phyloP scores from a whole-genome alignment of 1,140 invertebrate genomes.

The Cryptotermes secundus region DNA sequence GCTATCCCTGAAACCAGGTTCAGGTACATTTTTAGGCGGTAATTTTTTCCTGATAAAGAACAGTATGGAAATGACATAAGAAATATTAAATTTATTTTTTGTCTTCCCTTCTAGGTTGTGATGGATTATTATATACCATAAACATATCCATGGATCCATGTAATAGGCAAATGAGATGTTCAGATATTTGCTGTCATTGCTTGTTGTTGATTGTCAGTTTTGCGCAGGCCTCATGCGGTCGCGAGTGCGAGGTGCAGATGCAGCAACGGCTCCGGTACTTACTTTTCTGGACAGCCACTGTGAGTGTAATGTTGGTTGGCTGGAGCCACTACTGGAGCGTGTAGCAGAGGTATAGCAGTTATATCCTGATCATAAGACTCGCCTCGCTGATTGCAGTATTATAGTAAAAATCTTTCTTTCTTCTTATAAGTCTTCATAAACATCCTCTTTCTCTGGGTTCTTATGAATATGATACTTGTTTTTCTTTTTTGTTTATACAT shows the following conservation, averaged over 20 bases:
- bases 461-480: too few relatives aligned
- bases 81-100: too few relatives aligned
- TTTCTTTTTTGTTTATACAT: too few relatives aligned
- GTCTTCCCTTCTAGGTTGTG: too few relatives aligned
- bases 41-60: too few relatives aligned
- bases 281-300: slow-evolving; percentile 98
- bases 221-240: slow-evolving; percentile 74
- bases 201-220: background rate
- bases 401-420: background rate
- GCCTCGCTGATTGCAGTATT: background rate
- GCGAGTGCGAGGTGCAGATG: slow-evolving; percentile 83
- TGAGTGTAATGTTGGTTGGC: slow-evolving; percentile 94
- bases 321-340: slow-evolving; percentile 90
- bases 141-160: too few relatives aligned
- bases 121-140: too few relatives aligned
- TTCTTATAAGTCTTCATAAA: background rate
- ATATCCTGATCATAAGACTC: background rate
- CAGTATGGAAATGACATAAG: too few relatives aligned
- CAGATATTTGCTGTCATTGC: too few relatives aligned
- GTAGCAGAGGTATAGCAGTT: slow-evolving; percentile 67
- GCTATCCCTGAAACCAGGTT: too few relatives aligned
- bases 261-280: slow-evolving; percentile 85
- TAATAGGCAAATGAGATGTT: too few relatives aligned
- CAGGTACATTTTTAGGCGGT: too few relatives aligned
- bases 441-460: background rate